Evolutionary conservation across 30 jellyfish, hydroid and myxozoan genomes (phyloP).

Genomic region (Pseudorhiza aurosa): DNA sequence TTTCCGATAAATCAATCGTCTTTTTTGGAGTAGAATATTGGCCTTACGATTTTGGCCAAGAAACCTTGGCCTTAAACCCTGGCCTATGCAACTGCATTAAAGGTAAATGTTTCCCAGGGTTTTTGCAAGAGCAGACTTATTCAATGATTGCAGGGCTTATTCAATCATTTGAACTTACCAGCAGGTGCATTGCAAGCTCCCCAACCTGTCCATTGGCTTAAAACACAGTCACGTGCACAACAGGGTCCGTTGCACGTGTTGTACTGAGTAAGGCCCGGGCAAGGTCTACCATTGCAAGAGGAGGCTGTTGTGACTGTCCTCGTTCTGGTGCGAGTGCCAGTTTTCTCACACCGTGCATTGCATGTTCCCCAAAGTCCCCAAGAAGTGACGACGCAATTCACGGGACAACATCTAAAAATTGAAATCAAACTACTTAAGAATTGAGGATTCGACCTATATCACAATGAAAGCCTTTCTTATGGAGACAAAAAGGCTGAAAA

Average conservation of each 20-base stretch:
- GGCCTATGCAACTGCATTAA: no score
- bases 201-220: conserved; percentile 75
- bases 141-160: no score
- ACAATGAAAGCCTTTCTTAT: no score
- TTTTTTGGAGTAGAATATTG: no score
- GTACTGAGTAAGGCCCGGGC: conserved; percentile 62
- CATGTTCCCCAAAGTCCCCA: conserved; percentile 80
- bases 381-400: conserved; percentile 48
- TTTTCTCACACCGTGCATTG: conserved; percentile 80
- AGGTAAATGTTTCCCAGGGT: no score
- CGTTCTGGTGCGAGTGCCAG: conserved; percentile 64
- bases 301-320: conserved; percentile 48
- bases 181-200: conserved; percentile 73
- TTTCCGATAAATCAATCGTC: no score
- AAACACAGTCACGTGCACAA: conserved; percentile 70
- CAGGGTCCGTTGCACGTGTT: conserved; percentile 86
- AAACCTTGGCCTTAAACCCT: no score
- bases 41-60: no score
- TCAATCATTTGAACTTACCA: no score
- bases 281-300: conserved; percentile 74
- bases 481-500: no score
- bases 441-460: no score
- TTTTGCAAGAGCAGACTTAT: no score
- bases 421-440: background rate
- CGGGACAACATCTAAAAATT: conserved; percentile 68